Base-by-base conservation (phyloP, 2,888 invertebrate genomes). In the Andrena minutula region DNA sequence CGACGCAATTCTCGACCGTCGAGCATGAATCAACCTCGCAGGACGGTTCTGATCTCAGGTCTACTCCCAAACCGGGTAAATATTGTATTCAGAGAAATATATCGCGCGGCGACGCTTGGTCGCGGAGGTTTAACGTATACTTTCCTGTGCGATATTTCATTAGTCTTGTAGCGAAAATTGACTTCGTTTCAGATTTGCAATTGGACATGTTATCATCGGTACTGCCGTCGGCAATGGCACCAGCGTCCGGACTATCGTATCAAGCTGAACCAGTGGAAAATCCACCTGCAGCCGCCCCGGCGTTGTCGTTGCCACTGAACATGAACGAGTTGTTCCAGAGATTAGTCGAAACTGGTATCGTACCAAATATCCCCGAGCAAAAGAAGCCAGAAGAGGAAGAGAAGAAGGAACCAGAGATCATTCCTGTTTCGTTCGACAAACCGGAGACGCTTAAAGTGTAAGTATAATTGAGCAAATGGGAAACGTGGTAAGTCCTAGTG, bases 321-420 rank as follows among this genome's bases (percentile, higher is more conserved):
- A 97, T 99, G 30, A 97, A 96, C 82, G 97, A 98, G 86, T 94
- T 99, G 35, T 97, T 98, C 92, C 96, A 97, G 82, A 97, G 98
- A 93, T 94, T 99, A 7, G 96, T 98, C 0, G 97, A 97, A 0
- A 97, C 97, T 1, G 99, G 98, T n/a, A 96, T 98, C 66, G 96
- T 98, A 49, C 95, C 95, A 1, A 92, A 90, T 75, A 86, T 92
- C 12, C 81, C 89, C 1, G 90, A 92, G 73, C 87, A 87, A 47
- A 92, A 92, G 83, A 94, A 93, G 70, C 89, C 78, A 20, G 90
- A 91, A 56, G 92, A 93, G 75, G 90, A 92, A 85, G 90, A 91
- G 65, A 92, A 91, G 88, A 94, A 63, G 79, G 89, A 92, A 12
- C 89, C 92, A 0, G 93, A 93, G 75, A 94, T 97, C 28, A 96